Evolutionary conservation across 2,888 invertebrate genomes (phyloP).

Genomic region (Cabera pusaria): DNA sequence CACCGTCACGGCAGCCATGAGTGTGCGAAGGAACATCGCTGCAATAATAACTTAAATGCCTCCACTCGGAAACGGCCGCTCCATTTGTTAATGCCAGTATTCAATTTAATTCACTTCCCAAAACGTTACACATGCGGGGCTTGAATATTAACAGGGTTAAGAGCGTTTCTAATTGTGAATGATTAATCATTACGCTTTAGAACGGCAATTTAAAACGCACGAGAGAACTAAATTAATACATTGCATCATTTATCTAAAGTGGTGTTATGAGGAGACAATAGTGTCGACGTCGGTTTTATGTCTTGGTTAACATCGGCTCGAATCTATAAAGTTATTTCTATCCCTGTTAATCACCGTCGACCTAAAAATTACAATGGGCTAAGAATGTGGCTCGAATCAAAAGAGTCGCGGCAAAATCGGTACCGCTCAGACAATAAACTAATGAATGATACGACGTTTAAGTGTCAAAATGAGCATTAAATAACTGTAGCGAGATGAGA

Average conservation of each 20-base stretch:
- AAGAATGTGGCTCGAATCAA: conserved; percentile 56
- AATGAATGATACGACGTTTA: conserved; percentile 58
- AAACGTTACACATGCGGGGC: conserved; percentile 70
- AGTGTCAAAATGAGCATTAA: conserved; percentile 78
- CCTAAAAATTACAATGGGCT: conserved; percentile 51
- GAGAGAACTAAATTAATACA: conserved; percentile 16
- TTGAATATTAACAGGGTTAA: conserved; percentile 66
- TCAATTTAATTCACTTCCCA: conserved; percentile 79
- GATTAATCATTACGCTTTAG: conserved; percentile 43
- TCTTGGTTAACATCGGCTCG: conserved; percentile 27
- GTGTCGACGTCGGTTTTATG: conserved; percentile 27
- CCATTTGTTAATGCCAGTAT: conserved; percentile 81
- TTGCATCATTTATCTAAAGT: conserved; percentile 17
- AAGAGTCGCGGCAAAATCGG: conserved; percentile 61
- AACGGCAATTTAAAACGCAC: conserved; percentile 30
- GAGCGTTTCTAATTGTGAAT: conserved; percentile 55
- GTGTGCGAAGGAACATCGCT: conserved; percentile 56
- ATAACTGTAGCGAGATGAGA: conserved; percentile 68
- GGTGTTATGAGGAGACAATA: conserved; percentile 28
- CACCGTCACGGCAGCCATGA: conserved; percentile 66
- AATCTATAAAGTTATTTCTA: conserved; percentile 51
- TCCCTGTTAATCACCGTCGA: conserved; percentile 46
- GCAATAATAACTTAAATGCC: conserved; percentile 79
- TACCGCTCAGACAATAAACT: conserved; percentile 65
- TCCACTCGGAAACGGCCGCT: conserved; percentile 69